Evolutionary conservation across 2,888 invertebrate genomes (phyloP).

Genomic region (Caenorhabditis wallacei): DNA sequence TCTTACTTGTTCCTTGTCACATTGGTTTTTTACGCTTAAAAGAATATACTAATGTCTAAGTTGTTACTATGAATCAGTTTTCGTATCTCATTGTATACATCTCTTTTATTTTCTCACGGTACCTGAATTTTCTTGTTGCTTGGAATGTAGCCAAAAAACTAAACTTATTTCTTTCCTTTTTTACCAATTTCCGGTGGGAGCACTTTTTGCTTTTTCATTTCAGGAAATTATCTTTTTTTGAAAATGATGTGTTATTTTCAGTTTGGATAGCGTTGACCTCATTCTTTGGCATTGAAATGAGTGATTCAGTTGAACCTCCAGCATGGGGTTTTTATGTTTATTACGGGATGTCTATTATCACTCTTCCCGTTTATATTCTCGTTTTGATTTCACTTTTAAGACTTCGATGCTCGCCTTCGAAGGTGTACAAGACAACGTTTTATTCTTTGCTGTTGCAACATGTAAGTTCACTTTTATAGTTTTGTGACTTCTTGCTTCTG

Average conservation of each 20-base stretch:
- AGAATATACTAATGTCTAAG: background rate
- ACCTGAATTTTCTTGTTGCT: background rate
- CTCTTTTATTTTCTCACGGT: background rate
- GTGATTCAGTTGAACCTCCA: conserved; percentile 13
- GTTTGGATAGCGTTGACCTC: no score
- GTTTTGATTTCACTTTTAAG: conserved; percentile 40
- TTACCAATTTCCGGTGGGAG: background rate
- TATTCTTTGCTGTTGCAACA: conserved; percentile 57
- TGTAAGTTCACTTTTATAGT: conserved; percentile 35
- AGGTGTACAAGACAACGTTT: conserved; percentile 36
- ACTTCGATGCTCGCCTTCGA: conserved; percentile 21
- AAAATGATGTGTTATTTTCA: no score
- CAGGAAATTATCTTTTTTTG: background rate
- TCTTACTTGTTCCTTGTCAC: background rate
- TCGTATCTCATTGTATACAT: background rate
- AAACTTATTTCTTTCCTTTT: background rate
- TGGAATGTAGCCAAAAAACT: background rate
- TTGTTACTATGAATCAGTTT: conserved; percentile 3
- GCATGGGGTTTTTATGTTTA: conserved; percentile 44
- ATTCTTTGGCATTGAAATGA: conserved; percentile 13
- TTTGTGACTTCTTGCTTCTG: background rate
- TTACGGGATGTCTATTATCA: conserved; percentile 46
- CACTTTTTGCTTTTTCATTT: background rate
- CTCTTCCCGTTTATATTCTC: conserved; percentile 41
- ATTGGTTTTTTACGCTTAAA: background rate